Conservation (phyloP, 2,888 invertebrate species). For the Holacanthella duospinosa region DNA sequence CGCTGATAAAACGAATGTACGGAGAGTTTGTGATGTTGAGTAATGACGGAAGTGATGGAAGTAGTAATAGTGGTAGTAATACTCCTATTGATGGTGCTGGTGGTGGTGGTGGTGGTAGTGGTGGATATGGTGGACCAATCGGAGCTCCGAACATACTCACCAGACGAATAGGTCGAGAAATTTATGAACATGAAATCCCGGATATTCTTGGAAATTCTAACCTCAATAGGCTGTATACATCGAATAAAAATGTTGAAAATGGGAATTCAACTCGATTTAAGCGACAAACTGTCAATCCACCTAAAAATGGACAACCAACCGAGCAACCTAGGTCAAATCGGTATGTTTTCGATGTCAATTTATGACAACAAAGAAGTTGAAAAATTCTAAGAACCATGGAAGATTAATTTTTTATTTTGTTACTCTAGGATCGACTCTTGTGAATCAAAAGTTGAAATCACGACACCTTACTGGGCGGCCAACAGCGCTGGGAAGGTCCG, state of each 20-base stretch:
- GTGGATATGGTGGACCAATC: constrained; percentile 9
- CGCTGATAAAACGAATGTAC: constrained; percentile 84
- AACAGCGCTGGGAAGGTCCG: constrained; percentile 83
- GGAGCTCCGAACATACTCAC: constrained; percentile 24
- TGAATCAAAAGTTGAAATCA: constrained; percentile 82
- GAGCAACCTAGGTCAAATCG: constrained; percentile 36
- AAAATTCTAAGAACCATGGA: no score
- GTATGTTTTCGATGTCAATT: constrained; percentile 22
- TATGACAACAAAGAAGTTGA: no score
- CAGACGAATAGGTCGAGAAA: constrained; percentile 29
- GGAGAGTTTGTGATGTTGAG: constrained; percentile 56
- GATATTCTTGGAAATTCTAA: constrained; percentile 18
- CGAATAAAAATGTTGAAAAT: background rate
- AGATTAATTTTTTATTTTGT: no score
- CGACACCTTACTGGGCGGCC: constrained; percentile 88
- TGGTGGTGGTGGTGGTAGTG: background rate
- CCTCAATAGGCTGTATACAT: background rate
- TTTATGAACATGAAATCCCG: constrained; percentile 34
- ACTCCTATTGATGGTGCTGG: background rate
- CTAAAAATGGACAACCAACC: constrained; percentile 33
- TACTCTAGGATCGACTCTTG: constrained; percentile 79
- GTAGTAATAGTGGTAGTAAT: background rate
- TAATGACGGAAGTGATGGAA: constrained; percentile 26
- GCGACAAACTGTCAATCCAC: constrained; percentile 36
- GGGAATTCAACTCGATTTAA: constrained; percentile 23